Base-by-base conservation (phyloP, 35 echinoderm and acorn worm genomes). In the Eucidaris tribuloides region DNA sequence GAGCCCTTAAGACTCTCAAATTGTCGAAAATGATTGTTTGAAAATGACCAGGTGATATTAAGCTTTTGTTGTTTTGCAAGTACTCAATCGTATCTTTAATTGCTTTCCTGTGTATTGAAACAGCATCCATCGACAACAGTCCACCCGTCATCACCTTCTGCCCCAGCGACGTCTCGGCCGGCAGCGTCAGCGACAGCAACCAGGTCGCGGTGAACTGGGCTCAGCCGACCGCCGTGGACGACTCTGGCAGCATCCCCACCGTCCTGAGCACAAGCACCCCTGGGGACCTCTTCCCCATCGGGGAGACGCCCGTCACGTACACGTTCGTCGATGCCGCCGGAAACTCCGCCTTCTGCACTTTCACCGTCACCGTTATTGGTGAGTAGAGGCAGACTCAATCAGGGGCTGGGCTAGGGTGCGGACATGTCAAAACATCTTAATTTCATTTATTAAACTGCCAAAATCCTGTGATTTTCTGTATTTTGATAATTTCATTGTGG, bases 291-390 rank as follows among this genome's bases (percentile, higher is more conserved):
- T 89, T 89, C 34, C 23, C 79, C 13, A 28, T 82, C 31, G 90
- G 84, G 19, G 49, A 65, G 2, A 85, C 74, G 1, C 13, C 29
- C 20, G 90, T 92, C 41, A 32, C 24, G 22, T 87, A 92, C 79
- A 82, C 68, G 1, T 92, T 92, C 84, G 76, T 45, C 3, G 90
- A 92, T 59, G 85, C 42, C 34, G 46, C 46, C 38, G 61, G 76
- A 48, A 92, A 92, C 65, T 34, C 40, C 63, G 78, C 62, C 14
- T 4, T 5, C 15, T 92, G 90, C 48, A 35, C 43, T 5, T 92
- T 92, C 77, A 58, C 78, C 0, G 57, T 92, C 23, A 87, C 77
- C 0, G 79, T 92, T 24, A 71, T 52, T 45, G 56, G 65, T 79
- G 80, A 83, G 82, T 76, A n/a, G n/a, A n/a, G n/a, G n/a, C n/a